These are phyloP conservation scores for Cheilosia variabilis DNA, from an alignment of 2,888 invertebrate species.

Conservation along the genomic window DNA sequence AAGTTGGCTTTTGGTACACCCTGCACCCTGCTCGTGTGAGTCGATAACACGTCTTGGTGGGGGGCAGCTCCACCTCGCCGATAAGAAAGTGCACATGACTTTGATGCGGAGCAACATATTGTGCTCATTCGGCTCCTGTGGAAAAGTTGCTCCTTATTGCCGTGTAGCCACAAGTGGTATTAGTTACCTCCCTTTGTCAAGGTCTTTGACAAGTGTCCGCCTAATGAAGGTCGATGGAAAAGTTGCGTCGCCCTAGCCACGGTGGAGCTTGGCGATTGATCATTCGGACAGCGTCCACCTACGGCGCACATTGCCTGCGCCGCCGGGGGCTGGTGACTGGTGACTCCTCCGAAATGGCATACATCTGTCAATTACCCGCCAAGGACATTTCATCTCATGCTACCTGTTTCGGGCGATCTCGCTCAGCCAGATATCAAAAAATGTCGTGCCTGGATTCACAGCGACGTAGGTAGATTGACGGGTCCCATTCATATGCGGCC, in stretches of 20 bases:
- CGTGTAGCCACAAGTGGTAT: constrained; percentile 25
- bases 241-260: no score
- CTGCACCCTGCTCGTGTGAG: no score
- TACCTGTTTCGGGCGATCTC: not conserved
- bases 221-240: not conserved
- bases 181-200: not conserved
- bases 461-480: constrained; percentile 19
- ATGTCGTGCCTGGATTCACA: constrained; percentile 45
- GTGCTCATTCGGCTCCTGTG: constrained; percentile 5
- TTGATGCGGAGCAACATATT: constrained; percentile 46
- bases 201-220: not conserved
- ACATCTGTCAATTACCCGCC: constrained; percentile 43
- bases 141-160: not conserved
- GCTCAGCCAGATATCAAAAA: constrained; percentile 25
- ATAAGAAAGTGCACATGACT: constrained; percentile 27
- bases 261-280: not conserved
- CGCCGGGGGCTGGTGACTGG: not conserved
- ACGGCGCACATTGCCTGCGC: constrained; percentile 1
- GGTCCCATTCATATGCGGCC: constrained; percentile 11
- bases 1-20: constrained; percentile 23
- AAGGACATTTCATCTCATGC: constrained; percentile 27
- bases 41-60: constrained; percentile 24
- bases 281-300: constrained; percentile 14
- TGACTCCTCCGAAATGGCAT: constrained; percentile 5
- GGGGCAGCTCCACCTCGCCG: constrained; percentile 21